Evolutionary conservation across 2,113 vertebrate genomes (phyloP), one percentile per base, ranked within the genome.

Genomic region (Girardinichthys multiradiatus): DNA sequence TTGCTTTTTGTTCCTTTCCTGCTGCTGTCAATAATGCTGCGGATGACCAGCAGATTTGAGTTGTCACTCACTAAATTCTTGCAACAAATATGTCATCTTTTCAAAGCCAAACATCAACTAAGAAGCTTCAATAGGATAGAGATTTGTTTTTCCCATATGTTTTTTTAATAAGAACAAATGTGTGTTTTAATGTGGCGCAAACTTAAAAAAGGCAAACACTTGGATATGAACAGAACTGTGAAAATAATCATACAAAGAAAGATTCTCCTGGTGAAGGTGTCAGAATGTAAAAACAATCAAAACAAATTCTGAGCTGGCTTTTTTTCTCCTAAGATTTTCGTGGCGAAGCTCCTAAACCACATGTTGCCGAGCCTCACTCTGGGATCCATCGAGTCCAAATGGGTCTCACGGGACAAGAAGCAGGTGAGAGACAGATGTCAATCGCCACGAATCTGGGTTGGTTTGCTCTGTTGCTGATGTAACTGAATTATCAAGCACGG

Each of bases 281-380:
- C 76, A 37, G 21, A 58, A 33, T 79, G 27, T 72, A 42, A 72
- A 87, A 76, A 79, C 73, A 65, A 73, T 64, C 64, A 70, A 17
- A 54, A 24, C 19, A 54, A 42, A 60, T 1, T 17, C 29, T 59
- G 17, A 8, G 24, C 62, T 1, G 7, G 24, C 12, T 28, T 17
- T 26, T 71, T 54, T 87, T 84, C 85, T 21, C 48, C 48, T 2
- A 54, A 99, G 98, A 92, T 99, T 88, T 96, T 98, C 37, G 65
- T 96, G 51, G 97, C 96, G 0, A 99, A 97, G 93, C 79, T 98
- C 29, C 91, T 98, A 82, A 97, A 95, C 90, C 91, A 96, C 1
- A 85, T 99, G 88, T 75, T 96, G 80, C 98, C 98, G 31, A 97
- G 95, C 74, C 67, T 98, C 61, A 80, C 92, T 14, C 86, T 99